These are phyloP conservation scores for Hippocampus kuda DNA, from an alignment of 2,797 vertebrate genomes.

Conservation along the genomic window DNA sequence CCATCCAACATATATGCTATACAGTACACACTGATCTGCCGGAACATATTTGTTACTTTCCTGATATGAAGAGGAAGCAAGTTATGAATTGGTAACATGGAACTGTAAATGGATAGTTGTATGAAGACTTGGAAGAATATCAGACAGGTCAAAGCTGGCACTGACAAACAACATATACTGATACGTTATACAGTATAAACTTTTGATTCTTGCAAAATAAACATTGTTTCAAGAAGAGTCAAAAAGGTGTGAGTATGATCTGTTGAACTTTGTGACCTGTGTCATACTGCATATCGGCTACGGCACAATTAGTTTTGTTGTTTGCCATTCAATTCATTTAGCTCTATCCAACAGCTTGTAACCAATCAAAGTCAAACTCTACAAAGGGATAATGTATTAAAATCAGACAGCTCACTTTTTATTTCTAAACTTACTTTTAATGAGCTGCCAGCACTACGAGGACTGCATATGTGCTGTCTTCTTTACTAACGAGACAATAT, in stretches of 20 bases:
- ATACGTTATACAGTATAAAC: neutral
- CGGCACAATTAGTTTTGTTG: neutral
- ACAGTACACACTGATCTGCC: neutral
- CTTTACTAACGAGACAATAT: conserved; percentile 12
- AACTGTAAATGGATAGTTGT: neutral
- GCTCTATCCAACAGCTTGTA: neutral
- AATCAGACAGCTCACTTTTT: neutral
- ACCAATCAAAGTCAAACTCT: neutral
- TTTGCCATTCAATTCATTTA: neutral
- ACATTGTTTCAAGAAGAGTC: neutral
- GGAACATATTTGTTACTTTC: neutral
- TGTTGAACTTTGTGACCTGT: neutral
- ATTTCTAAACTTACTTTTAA: conserved; percentile 12
- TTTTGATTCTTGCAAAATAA: neutral
- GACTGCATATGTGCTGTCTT: conserved; percentile 4
- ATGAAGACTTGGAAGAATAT: neutral
- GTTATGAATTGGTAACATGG: neutral
- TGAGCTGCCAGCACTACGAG: conserved; percentile 4
- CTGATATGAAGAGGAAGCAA: neutral
- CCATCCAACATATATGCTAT: neutral
- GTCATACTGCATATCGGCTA: neutral
- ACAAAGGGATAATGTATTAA: neutral
- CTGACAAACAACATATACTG: neutral
- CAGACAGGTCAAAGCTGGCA: neutral
- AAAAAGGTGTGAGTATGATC: neutral